phyloP scores from a whole-genome alignment of 2,888 invertebrate species.

The Argyresthia goedartella region DNA sequence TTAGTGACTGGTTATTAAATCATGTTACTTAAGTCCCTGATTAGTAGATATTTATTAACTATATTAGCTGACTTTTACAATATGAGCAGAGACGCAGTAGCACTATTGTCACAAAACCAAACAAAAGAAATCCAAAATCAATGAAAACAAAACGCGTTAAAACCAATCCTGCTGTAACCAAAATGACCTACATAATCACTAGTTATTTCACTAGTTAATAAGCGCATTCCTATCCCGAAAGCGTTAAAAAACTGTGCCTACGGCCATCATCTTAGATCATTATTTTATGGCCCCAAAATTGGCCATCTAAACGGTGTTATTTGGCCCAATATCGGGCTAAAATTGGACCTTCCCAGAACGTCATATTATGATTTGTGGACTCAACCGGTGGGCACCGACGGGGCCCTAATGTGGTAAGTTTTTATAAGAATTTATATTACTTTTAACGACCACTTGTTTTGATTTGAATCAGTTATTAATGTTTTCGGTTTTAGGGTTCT shows the following conservation, averaged over 20 bases:
- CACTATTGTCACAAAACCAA: no score
- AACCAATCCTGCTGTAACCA: no score
- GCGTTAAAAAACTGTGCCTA: neutral
- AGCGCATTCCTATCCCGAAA: neutral
- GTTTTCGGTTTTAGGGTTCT: conserved; percentile 4
- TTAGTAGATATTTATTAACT: no score
- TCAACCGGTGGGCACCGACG: neutral
- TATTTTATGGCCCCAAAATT: conserved; percentile 8
- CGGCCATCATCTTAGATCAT: conserved; percentile 5
- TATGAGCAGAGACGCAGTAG: no score
- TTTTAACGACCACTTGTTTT: conserved; percentile 13
- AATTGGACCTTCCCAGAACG: conserved; percentile 6
- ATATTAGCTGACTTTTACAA: no score
- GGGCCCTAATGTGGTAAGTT: neutral
- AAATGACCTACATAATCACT: no score
- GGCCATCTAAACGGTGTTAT: conserved; percentile 13
- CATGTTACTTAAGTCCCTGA: no score
- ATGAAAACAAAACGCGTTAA: no score
- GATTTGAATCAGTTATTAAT: conserved; percentile 12
- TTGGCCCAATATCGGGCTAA: conserved; percentile 20
- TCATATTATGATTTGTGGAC: conserved; percentile 3
- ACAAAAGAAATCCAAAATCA: no score
- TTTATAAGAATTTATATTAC: conserved; percentile 8
- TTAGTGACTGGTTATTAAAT: no score
- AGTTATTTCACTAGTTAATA: no score